Base-by-base conservation (phyloP, 2,113 vertebrate species). In the Platycercus adscitus region DNA sequence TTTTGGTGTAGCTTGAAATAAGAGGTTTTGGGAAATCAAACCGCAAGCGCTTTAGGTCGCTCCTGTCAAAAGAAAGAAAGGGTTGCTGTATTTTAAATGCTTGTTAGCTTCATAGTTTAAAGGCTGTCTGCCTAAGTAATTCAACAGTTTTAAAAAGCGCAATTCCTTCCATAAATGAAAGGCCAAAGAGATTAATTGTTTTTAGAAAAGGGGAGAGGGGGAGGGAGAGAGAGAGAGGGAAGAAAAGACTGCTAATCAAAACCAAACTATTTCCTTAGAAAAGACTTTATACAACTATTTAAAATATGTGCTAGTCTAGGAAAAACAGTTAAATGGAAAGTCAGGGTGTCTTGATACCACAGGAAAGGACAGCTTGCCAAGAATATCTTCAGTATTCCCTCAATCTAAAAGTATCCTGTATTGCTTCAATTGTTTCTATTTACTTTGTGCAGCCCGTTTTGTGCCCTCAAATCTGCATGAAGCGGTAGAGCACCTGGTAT, bases 241-340 rank as follows among this genome's bases (percentile, higher is more conserved):
- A 84, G 76, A 90, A 63, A 66, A 50, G 63, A 50, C 70, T 81
- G 66, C 87, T 96, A 89, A 96, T 97, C 84, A 90, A 94, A 89
- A 94, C 75, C 79, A 96, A 89, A 82, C 84, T 88, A 68, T 95
- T 98, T 91, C 94, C 95, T 91, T 72, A 65, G 56, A 81, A 93
- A 95, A 82, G 92, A 84, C 55, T 91, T 83, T 68, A 71, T 89
- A 52, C 96, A 97, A 58, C 75, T 94, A 88, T 96, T 94, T 96
- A 89, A 97, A 96, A 94, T 98, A 97, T 91, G 97, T 95, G 95
- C 95, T 94, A 84, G 94, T 61, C 91, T 95, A 93, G 95, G 96
- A 94, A 97, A 97, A 97, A 84, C 28, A 95, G 88, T 87, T 93
- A 83, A 95, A 85, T 95, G 93, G 96, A 96, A 98, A 97, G 93